Evolutionary conservation across 2,888 invertebrate genomes (phyloP), one percentile per base, ranked within the genome.

Genomic region (Chrysotoxum bicinctum): DNA sequence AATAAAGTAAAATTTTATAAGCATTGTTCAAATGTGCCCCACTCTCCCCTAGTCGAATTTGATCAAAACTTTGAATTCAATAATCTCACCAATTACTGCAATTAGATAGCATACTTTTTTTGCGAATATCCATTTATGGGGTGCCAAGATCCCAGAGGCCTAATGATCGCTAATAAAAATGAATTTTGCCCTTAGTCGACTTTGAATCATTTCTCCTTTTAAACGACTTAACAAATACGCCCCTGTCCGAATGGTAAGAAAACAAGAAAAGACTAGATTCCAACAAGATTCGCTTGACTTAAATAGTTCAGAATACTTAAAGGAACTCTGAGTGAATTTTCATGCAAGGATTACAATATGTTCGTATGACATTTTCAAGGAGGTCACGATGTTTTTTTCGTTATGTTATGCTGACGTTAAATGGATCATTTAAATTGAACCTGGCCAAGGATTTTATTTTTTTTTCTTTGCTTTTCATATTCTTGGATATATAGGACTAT

Each of bases 321-420:
- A n/a, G n/a, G 26, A 3, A 26, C 26, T 5, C 3, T 50, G 66
- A 79, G 43, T 64, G 56, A 70, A 37, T 30, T 30, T 54, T 9
- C 3, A 54, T 19, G 40, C n/a, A 40, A 32, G 60, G 26, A 78
- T 75, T 19, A 50, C 50, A 26, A 26, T 26, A 79, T n/a, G n/a
- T n/a, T n/a, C n/a, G n/a, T n/a, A n/a, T 80, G 76, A 56, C 62
- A 76, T 76, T 85, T 62, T 68, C 40, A 80, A 76, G 48, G 80
- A 76, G 76, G 72, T 50, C 75, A 43, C 64, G 30, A 66, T 60
- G 69, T 48, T 52, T 40, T 26, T 60, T 26, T 56, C 60, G 43
- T 35, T 73, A 0, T 50, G 16, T 69, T 30, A 68, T 16, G 52
- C n/a, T 54, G 10, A 56, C 45, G 66, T 48, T 80, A 72, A 68